Percentiles rank a stretch among this genome's conserved stretches.
phyloP scores from a whole-genome alignment of 1,140 invertebrate species.

The Bradysia coprophila region DNA sequence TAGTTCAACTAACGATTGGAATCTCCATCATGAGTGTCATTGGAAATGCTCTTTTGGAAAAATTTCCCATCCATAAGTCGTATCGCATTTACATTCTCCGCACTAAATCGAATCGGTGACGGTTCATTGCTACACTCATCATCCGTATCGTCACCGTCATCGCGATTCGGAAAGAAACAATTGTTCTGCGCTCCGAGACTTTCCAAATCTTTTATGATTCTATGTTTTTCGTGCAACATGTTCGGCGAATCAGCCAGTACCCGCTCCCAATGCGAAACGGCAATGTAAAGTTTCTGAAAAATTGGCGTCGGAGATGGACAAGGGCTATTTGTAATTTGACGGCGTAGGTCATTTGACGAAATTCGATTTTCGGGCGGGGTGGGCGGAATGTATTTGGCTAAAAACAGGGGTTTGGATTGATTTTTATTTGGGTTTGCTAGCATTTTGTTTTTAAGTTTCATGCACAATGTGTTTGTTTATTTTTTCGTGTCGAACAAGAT shows the following conservation, averaged over 20 bases:
- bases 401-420: not conserved
- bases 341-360: not conserved
- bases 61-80: not conserved
- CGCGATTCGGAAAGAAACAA: too few species aligned
- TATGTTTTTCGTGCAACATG: constrained; percentile 2
- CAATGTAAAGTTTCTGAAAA: constrained; percentile 33
- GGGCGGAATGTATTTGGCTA: constrained; percentile 1
- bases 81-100: not conserved
- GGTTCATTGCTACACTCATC: not conserved
- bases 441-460: too few species aligned
- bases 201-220: not conserved
- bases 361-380: not conserved
- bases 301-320: constrained; percentile 28
- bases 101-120: not conserved
- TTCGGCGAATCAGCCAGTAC: constrained; percentile 13
- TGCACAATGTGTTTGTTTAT: too few species aligned
- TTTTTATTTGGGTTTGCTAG: not conserved
- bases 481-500: too few species aligned
- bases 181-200: not conserved
- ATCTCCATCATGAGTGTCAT: too few species aligned
- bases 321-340: too few species aligned
- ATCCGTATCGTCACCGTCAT: not conserved
- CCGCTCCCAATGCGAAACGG: constrained; percentile 30
- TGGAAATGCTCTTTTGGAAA: not conserved
- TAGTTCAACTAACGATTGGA: too few species aligned